A percentile compares a stretch with the other conserved stretches of the same genome.
Evolutionary conservation across 2,113 vertebrate species (phyloP).

Genomic region (Carassius carassius): DNA sequence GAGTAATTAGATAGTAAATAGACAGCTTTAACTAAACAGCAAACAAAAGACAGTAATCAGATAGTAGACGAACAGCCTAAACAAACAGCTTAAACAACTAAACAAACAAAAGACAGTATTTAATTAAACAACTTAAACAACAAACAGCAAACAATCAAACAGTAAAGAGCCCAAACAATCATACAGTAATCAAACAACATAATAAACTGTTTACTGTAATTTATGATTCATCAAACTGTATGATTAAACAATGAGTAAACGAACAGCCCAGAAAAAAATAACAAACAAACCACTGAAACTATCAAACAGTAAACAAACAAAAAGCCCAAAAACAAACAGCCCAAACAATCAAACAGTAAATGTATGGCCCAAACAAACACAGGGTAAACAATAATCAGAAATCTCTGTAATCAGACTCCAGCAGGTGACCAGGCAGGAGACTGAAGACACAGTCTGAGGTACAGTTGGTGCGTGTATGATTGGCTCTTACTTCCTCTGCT

Average conservation of each 20-base stretch:
- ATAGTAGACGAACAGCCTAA: too few relatives aligned
- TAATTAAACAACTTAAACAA: not conserved
- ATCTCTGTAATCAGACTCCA: not conserved
- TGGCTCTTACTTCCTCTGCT: slow-evolving; percentile 88
- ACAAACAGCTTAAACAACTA: not conserved
- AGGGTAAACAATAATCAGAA: not conserved
- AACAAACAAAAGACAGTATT: not conserved
- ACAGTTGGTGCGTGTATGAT: not conserved
- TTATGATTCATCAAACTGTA: not conserved
- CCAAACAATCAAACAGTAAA: not conserved
- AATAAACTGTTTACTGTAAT: not conserved
- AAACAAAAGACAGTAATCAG: too few relatives aligned
- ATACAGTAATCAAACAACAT: too few relatives aligned
- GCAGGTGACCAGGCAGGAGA: not conserved
- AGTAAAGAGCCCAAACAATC: too few relatives aligned
- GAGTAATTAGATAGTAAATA: not conserved
- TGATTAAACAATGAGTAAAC: not conserved
- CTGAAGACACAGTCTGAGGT: not conserved
- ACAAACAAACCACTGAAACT: not conserved
- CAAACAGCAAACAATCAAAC: not conserved
- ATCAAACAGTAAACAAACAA: not conserved
- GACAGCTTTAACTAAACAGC: not conserved
- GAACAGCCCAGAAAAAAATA: not conserved
- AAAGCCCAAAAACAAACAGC: not conserved
- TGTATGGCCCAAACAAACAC: not conserved